phyloP scores from a whole-genome alignment of 2,113 vertebrate genomes.

The Oreocharis arfaki region DNA sequence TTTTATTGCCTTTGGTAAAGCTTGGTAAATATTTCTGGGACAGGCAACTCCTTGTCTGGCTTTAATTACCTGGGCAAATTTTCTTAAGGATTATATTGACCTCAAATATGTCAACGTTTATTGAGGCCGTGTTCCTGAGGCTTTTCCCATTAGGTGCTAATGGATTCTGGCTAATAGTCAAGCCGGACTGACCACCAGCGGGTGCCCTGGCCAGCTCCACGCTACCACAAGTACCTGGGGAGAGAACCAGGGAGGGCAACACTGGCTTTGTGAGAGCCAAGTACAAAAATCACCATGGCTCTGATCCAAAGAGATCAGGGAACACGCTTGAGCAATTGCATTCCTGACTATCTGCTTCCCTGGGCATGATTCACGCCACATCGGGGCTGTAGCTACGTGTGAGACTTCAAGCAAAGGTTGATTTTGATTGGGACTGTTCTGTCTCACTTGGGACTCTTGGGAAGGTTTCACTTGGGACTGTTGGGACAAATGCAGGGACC shows the following conservation, averaged over 20 bases:
- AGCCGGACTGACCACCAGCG: constrained; percentile 30
- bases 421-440: neutral
- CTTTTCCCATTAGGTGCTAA: constrained; percentile 61
- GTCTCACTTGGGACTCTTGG: neutral
- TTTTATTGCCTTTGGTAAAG: constrained; percentile 28
- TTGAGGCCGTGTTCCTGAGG: constrained; percentile 55
- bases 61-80: constrained; percentile 65
- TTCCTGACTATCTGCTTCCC: constrained; percentile 35
- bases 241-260: constrained; percentile 11
- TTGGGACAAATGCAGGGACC: neutral
- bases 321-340: neutral
- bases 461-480: neutral
- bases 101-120: constrained; percentile 60
- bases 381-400: accelerated
- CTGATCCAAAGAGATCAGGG: constrained; percentile 30
- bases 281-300: constrained; percentile 12
- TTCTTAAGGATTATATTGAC: constrained; percentile 58
- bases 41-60: constrained; percentile 53
- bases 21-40: constrained; percentile 33
- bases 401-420: neutral
- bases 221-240: constrained; percentile 43
- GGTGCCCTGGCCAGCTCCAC: constrained; percentile 4
- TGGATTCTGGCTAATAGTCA: constrained; percentile 59
- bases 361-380: neutral
- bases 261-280: neutral